A percentile compares a stretch with the other conserved stretches of the same genome.
phyloP scores from a whole-genome alignment of 2,113 vertebrate genomes.

The Nesogale talazaci region DNA sequence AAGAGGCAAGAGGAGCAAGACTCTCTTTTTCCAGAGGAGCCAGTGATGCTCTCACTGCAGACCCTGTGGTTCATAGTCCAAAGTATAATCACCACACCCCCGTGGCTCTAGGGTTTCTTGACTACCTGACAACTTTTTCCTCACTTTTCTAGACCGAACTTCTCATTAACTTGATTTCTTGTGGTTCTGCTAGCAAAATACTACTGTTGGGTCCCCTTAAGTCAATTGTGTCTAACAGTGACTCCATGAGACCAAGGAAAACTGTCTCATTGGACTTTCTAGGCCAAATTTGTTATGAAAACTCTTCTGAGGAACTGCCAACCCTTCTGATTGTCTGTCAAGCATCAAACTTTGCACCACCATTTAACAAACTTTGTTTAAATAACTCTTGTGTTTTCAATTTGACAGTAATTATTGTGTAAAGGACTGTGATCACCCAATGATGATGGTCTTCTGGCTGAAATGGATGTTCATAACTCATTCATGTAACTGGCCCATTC shows the following conservation, averaged over 20 bases:
- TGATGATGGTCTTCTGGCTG: not conserved
- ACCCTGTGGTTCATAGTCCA: too few relatives aligned
- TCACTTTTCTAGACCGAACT: not conserved
- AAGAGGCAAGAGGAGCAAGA: too few relatives aligned
- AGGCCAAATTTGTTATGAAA: not conserved
- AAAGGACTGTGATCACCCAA: not conserved
- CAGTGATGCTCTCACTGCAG: too few relatives aligned
- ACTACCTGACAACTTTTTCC: not conserved
- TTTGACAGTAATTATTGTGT: not conserved
- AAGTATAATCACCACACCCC: too few relatives aligned
- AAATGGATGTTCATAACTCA: not conserved
- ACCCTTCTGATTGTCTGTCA: not conserved
- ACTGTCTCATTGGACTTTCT: not conserved
- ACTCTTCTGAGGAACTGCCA: not conserved
- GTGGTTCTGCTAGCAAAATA: not conserved
- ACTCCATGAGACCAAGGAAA: not conserved
- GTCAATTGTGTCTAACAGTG: not conserved
- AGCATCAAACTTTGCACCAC: not conserved
- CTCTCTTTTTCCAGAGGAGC: too few relatives aligned
- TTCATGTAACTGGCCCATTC: not conserved
- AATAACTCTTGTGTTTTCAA: not conserved
- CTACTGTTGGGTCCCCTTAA: not conserved
- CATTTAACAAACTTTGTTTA: not conserved
- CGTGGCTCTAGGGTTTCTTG: not conserved
- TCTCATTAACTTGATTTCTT: not conserved